Percentiles rank a stretch among this genome's conserved stretches.
These are phyloP conservation scores for Lepidurus packardi DNA, from an alignment of 1,140 invertebrate species.

Conservation along the genomic window DNA sequence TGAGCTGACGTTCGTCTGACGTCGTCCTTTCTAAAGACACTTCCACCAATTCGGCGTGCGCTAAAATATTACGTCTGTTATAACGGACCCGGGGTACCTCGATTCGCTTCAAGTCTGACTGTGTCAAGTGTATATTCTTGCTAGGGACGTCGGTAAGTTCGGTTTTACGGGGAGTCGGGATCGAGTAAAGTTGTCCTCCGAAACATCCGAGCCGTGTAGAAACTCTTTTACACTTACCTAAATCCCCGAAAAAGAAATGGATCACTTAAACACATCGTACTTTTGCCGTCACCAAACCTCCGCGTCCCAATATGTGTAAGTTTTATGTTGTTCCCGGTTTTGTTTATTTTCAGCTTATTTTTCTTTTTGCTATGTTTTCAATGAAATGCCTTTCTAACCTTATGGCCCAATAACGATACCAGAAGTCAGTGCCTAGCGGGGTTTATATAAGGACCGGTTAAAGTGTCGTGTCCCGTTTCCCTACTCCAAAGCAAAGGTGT, in stretches of 20 bases:
- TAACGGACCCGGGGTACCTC: neutral
- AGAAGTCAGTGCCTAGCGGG: neutral
- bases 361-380: neutral
- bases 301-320: neutral
- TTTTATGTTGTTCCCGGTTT: neutral
- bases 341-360: neutral
- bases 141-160: neutral
- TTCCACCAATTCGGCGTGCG: neutral
- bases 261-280: neutral
- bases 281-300: constrained; percentile 9
- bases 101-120: neutral
- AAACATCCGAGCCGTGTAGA: neutral
- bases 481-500: neutral
- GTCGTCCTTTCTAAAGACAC: neutral
- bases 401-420: neutral
- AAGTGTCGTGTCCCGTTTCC: neutral
- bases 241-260: neutral
- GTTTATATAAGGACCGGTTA: neutral
- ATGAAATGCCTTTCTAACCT: neutral
- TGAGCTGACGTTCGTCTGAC: constrained; percentile 5
- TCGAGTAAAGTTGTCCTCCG: too few relatives aligned
- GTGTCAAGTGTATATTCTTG: neutral
- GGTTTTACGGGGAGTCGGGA: neutral
- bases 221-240: neutral
- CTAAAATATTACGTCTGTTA: neutral